Evolutionary conservation across 2,888 invertebrate genomes (phyloP).

Genomic region (Torymus texanus): DNA sequence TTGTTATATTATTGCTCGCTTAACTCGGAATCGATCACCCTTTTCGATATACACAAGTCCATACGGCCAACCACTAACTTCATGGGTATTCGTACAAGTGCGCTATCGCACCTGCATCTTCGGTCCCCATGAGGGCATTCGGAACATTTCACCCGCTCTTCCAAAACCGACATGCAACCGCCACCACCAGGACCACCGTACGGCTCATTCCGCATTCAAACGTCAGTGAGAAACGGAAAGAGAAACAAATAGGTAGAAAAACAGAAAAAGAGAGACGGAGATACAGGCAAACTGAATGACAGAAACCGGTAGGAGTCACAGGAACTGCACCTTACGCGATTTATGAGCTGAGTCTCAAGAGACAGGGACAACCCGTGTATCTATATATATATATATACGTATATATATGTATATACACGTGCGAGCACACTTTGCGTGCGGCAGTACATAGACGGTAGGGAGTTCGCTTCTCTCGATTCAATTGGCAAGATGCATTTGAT

Average conservation of each 20-base stretch:
- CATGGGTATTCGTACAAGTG: not conserved
- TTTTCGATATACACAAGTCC: too few species aligned
- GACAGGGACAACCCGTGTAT: not conserved
- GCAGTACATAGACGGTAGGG: not conserved
- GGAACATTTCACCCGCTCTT: constrained; percentile 16
- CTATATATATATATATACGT: not conserved
- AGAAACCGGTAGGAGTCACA: not conserved
- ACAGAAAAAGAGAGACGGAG: too few species aligned
- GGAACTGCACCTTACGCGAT: constrained; percentile 30
- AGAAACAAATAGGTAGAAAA: too few species aligned
- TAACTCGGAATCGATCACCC: too few species aligned
- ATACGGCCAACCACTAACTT: too few species aligned
- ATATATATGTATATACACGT: not conserved
- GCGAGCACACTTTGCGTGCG: not conserved
- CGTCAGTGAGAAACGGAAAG: too few species aligned
- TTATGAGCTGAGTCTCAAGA: constrained; percentile 31
- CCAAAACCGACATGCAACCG: constrained; percentile 5
- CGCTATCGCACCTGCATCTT: constrained; percentile 31
- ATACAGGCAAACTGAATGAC: too few species aligned
- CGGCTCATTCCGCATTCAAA: constrained; percentile 15
- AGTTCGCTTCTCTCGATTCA: constrained; percentile 37
- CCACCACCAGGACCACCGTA: not conserved
- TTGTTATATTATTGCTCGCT: too few species aligned
- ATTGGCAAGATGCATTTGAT: constrained; percentile 55
- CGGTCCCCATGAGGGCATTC: constrained; percentile 33